These are phyloP conservation scores for Lepidurus arcticus DNA, from an alignment of 1,140 invertebrate species.

Conservation along the genomic window DNA sequence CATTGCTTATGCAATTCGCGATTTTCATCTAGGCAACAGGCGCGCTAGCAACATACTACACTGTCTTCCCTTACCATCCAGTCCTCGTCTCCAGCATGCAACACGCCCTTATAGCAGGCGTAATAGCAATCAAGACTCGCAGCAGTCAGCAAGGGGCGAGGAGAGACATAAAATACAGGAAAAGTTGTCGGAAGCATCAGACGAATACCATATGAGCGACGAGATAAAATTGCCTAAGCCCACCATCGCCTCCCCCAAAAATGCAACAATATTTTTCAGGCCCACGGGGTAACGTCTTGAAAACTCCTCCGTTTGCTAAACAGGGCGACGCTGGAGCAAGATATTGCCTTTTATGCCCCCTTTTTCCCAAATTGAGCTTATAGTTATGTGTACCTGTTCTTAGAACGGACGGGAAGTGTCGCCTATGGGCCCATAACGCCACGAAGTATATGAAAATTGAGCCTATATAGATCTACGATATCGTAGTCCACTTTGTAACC, in stretches of 20 bases:
- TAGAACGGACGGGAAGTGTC: background rate
- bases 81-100: background rate
- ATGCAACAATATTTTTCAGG: conserved; percentile 10
- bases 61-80: background rate
- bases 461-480: background rate
- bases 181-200: background rate
- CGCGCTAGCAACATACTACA: background rate
- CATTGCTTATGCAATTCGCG: conserved; percentile 17
- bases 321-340: background rate
- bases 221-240: conserved; percentile 1
- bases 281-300: background rate
- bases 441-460: background rate
- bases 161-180: background rate
- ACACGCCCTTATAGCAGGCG: background rate
- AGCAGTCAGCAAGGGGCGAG: background rate
- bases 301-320: background rate
- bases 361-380: background rate
- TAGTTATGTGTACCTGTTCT: no score
- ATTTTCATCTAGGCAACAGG: background rate
- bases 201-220: background rate
- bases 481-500: background rate
- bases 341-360: conserved; percentile 6
- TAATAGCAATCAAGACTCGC: conserved; percentile 3
- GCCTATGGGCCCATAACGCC: background rate
- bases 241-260: background rate